Conservation (phyloP, 2,797 vertebrate species). For the Galagoides demidoff region DNA sequence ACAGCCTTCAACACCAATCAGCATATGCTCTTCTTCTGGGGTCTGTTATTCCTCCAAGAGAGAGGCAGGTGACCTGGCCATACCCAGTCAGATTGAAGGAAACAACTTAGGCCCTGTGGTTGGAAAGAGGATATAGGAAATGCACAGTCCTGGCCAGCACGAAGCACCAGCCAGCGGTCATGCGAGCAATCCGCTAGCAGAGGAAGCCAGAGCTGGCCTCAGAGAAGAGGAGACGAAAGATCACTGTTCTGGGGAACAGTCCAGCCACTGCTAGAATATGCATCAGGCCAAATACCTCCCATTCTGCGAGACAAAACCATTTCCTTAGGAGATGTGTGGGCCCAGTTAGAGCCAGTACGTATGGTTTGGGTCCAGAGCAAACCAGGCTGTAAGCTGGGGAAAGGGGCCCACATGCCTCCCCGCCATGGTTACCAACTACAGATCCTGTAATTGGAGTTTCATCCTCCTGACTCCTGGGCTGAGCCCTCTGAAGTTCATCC, state of each 20-base stretch:
- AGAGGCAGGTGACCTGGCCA: not conserved
- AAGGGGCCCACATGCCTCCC: accelerated
- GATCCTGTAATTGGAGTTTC: accelerated
- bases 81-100: not conserved
- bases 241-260: not conserved
- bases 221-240: not conserved
- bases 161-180: not conserved
- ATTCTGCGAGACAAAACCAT: not conserved
- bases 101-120: accelerated
- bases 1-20: not conserved
- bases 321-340: not conserved
- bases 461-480: not conserved
- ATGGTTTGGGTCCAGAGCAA: not conserved
- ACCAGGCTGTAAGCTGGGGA: not conserved
- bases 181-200: not conserved
- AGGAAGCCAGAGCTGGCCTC: not conserved
- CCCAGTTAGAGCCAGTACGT: not conserved
- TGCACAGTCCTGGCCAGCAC: accelerated
- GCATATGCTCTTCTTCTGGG: not conserved
- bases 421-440: accelerated
- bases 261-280: not conserved
- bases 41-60: not conserved
- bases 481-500: not conserved
- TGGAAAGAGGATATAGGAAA: not conserved
- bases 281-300: not conserved